Evolutionary conservation across 92 coral and sea anemone genomes (phyloP).

Genomic region (Isaurus tuberculatus): DNA sequence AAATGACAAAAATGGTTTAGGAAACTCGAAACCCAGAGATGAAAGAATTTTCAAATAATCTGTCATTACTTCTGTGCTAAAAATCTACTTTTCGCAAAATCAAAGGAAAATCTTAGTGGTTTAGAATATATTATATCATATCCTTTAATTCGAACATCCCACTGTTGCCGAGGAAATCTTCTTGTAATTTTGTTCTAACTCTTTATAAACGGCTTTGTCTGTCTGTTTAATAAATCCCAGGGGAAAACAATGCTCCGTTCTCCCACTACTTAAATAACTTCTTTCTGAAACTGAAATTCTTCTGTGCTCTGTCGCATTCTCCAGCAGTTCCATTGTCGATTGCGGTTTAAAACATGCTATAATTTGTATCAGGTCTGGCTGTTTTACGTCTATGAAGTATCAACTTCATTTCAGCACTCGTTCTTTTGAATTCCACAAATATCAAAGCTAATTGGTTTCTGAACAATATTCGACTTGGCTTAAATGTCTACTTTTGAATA

Average conservation of each 20-base stretch:
- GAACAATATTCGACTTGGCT: too few relatives aligned
- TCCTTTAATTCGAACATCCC: slow-evolving; percentile 10
- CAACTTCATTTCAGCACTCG: not conserved
- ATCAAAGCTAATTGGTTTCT: not conserved
- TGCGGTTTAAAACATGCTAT: too few relatives aligned
- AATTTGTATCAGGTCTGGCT: too few relatives aligned
- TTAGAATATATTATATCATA: too few relatives aligned
- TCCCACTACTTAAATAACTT: too few relatives aligned
- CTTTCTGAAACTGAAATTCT: not conserved
- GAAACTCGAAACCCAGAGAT: slow-evolving; percentile 45
- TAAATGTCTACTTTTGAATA: too few relatives aligned
- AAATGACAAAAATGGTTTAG: slow-evolving; percentile 28
- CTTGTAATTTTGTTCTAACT: not conserved
- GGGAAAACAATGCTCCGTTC: too few relatives aligned
- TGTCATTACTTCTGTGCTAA: slow-evolving; percentile 9
- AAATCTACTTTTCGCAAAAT: not conserved
- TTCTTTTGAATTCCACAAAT: not conserved
- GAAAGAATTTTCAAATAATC: slow-evolving; percentile 31
- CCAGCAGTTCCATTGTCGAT: too few relatives aligned
- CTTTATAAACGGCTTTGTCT: too few relatives aligned
- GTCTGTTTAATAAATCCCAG: too few relatives aligned
- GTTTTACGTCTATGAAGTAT: not conserved
- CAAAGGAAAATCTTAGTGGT: slow-evolving; percentile 24
- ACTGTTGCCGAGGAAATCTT: slow-evolving; percentile 3
- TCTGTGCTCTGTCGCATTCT: not conserved